Evolutionary conservation across 2,888 invertebrate genomes (phyloP).

Genomic region (Macrophya annulata): DNA sequence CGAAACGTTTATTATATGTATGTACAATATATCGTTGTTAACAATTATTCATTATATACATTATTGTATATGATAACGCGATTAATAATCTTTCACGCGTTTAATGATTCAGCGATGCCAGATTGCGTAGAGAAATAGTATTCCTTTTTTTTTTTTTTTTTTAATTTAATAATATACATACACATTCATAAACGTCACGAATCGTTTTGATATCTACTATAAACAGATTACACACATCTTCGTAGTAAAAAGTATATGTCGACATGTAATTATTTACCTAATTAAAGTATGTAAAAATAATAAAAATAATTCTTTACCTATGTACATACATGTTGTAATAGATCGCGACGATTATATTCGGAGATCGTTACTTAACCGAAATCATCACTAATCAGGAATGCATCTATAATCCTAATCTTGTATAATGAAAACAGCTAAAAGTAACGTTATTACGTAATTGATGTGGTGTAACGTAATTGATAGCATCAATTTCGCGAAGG

Average conservation of each 20-base stretch:
- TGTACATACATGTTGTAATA: too few relatives aligned
- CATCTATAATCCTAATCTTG: conserved; percentile 28
- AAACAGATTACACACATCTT: not conserved
- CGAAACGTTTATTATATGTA: too few relatives aligned
- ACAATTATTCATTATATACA: conserved; percentile 21
- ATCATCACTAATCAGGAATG: not conserved
- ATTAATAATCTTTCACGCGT: conserved; percentile 17
- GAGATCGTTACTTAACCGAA: not conserved
- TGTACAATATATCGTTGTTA: not conserved
- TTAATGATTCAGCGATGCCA: conserved; percentile 15
- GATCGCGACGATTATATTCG: not conserved
- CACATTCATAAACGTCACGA: not conserved
- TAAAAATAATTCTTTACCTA: not conserved
- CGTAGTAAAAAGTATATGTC: not conserved
- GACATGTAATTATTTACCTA: not conserved
- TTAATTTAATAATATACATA: not conserved
- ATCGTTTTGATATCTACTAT: not conserved
- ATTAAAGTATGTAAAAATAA: not conserved
- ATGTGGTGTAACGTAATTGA: too few relatives aligned
- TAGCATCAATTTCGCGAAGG: not conserved
- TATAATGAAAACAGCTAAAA: not conserved
- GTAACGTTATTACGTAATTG: too few relatives aligned
- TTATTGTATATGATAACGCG: not conserved
- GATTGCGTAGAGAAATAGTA: not conserved
- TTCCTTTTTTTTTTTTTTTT: not conserved